Evolutionary conservation across 2,888 invertebrate species (phyloP), one percentile per base, ranked within the genome.

Genomic region (Melieria omissa): DNA sequence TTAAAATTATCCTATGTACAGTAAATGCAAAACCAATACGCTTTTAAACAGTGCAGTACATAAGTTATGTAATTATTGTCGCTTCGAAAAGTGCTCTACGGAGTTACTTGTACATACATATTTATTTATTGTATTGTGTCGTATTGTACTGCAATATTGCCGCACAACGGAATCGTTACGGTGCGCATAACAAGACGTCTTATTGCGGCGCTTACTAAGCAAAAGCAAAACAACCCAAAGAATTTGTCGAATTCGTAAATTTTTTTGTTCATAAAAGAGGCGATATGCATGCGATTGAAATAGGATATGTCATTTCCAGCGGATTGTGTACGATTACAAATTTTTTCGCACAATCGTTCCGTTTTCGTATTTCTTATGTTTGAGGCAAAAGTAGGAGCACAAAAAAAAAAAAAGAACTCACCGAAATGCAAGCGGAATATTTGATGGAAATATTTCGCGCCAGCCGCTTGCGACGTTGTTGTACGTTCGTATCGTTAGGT

Each of bases 271-370:
- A 7, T 9, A 14, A 55, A 29, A 29, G 46, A 52, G 29, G 46
- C 46, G 57, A 47, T 57, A 70, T 63, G 61, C 45, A 8, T 62
- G 45, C 41, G 42, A 60, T n/a, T 58, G 64, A 65, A 65, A 60
- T 65, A 60, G 70, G 70, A 70, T 70, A 70, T 70, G 70, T 70
- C 44, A 58, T 58, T 70, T 70, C 57, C 70, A 70, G 58, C 58
- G 60, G 63, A 54, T 54, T 54, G n/a, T n/a, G 5, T 55, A 29
- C 29, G 14, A 29, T 4, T 5, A 55, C 29, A 55, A 5, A 29
- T 3, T 62, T n/a, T 62, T 44, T 4, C 5, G n/a, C 61, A 61
- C 5, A 16, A 6, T 46, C 29, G 55, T 55, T 10, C 29, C 29
- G 7, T 55, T 55, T 55, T 55, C 29, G 8, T 4, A 8, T 7